Conservation (phyloP, 2,797 vertebrate genomes). For the Aulostomus chinensis region DNA sequence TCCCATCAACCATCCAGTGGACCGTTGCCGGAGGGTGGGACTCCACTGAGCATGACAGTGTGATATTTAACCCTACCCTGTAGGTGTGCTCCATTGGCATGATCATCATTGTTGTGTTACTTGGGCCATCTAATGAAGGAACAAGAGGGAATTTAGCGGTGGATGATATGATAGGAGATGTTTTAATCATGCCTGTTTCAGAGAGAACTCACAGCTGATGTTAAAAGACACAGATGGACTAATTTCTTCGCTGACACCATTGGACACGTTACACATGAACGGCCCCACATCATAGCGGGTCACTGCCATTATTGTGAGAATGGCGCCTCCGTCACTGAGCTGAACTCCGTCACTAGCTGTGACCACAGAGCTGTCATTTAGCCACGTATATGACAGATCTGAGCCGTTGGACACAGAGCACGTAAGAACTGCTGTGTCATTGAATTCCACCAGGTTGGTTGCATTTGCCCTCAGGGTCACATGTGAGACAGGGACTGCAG, state of each 20-base stretch:
- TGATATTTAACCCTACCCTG: slow-evolving; percentile 60
- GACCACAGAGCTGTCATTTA: slow-evolving; percentile 47
- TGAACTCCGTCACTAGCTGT: slow-evolving; percentile 1
- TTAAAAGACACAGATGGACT: slow-evolving; percentile 49
- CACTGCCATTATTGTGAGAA: slow-evolving; percentile 59
- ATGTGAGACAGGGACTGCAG: slow-evolving; percentile 63
- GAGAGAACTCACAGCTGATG: slow-evolving; percentile 75
- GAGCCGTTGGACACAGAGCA: slow-evolving; percentile 66
- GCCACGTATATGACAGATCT: slow-evolving; percentile 58
- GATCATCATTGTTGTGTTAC: slow-evolving; percentile 35
- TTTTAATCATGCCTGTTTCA: not conserved
- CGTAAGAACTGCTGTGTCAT: slow-evolving; percentile 61
- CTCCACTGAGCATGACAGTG: slow-evolving; percentile 61
- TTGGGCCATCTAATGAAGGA: slow-evolving; percentile 71
- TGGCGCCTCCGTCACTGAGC: slow-evolving; percentile 35
- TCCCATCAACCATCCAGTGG: slow-evolving; percentile 60
- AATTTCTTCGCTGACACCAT: slow-evolving; percentile 53
- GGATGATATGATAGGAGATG: not conserved
- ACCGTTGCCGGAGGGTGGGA: slow-evolving; percentile 62
- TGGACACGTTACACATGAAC: slow-evolving; percentile 68
- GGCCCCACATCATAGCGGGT: slow-evolving; percentile 60
- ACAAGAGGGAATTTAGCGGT: slow-evolving; percentile 1
- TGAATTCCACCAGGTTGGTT: slow-evolving; percentile 71
- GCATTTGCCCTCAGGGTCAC: slow-evolving; percentile 42
- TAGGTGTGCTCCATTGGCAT: slow-evolving; percentile 35